These are phyloP conservation scores for Opisthocomus hoazin DNA, from an alignment of 2,113 vertebrate genomes.

Conservation along the genomic window DNA sequence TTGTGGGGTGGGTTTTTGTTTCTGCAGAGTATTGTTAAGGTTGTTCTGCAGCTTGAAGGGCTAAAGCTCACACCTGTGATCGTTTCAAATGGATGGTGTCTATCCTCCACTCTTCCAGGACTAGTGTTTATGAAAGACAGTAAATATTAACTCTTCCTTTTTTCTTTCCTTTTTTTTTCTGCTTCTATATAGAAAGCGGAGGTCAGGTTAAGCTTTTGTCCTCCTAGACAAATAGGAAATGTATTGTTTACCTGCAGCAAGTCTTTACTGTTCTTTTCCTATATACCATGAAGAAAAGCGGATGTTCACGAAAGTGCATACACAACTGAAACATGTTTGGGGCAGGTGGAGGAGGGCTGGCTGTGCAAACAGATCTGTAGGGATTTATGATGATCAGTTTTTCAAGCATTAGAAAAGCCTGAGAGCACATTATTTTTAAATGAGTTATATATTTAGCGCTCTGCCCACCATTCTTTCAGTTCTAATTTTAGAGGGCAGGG, in stretches of 20 bases:
- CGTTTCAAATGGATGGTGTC: neutral
- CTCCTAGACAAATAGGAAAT: neutral
- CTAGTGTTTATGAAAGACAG: neutral
- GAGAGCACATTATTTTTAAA: constrained; percentile 61
- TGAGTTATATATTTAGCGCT: constrained; percentile 63
- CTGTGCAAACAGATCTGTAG: constrained; percentile 9
- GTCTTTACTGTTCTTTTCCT: neutral
- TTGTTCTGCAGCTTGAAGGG: neutral
- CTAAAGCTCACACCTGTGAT: neutral
- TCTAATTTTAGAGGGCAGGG: constrained; percentile 61
- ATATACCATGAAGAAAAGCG: neutral
- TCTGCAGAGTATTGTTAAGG: neutral
- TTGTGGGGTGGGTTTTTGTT: neutral
- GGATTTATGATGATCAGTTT: constrained; percentile 48
- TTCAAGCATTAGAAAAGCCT: constrained; percentile 31
- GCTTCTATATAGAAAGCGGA: neutral
- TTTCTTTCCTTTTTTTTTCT: neutral
- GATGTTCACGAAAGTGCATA: neutral
- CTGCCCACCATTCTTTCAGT: constrained; percentile 30
- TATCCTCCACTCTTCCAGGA: neutral
- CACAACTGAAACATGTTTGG: neutral
- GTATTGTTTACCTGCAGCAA: neutral
- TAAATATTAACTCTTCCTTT: neutral
- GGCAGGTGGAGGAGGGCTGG: neutral
- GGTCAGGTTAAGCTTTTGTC: neutral